Evolutionary conservation across 2,797 vertebrate genomes (phyloP).

Genomic region (Epinephelus coioides): DNA sequence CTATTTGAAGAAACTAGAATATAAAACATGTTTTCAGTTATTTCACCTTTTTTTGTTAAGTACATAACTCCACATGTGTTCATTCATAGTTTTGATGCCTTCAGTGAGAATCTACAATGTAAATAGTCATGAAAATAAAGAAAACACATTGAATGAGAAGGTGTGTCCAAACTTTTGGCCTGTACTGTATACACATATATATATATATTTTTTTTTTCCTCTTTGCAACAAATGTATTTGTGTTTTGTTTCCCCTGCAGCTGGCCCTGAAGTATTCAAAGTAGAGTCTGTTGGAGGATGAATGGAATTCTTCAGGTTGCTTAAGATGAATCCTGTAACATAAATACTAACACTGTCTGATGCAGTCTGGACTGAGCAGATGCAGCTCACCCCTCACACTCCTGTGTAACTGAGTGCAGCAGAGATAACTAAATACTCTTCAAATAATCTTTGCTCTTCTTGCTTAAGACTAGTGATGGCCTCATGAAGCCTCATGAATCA

Average conservation of each 20-base stretch:
- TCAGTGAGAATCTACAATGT: no score
- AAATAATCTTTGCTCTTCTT: neutral
- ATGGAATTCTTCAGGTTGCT: slow-evolving; percentile 1
- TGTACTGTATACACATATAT: no score
- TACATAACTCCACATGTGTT: no score
- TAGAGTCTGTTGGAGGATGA: slow-evolving; percentile 37
- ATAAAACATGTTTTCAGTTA: no score
- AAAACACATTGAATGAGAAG: no score
- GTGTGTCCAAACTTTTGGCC: no score
- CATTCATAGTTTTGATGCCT: no score
- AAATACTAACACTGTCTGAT: slow-evolving; percentile 37
- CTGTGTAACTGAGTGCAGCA: neutral
- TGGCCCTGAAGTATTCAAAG: slow-evolving; percentile 70
- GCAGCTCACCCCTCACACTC: slow-evolving; percentile 2
- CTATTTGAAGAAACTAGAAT: no score
- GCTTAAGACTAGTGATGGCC: neutral
- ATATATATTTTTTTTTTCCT: neutral
- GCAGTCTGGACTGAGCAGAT: neutral
- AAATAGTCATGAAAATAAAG: no score
- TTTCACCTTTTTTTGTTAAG: no score
- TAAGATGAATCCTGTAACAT: slow-evolving; percentile 20
- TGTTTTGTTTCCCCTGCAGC: slow-evolving; percentile 50
- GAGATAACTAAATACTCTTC: neutral
- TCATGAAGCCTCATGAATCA: no score
- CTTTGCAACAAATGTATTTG: neutral